Evolutionary conservation across 2,797 vertebrate species (phyloP), one percentile per base, ranked within the genome.

Genomic region (Mionectes olivaceus): DNA sequence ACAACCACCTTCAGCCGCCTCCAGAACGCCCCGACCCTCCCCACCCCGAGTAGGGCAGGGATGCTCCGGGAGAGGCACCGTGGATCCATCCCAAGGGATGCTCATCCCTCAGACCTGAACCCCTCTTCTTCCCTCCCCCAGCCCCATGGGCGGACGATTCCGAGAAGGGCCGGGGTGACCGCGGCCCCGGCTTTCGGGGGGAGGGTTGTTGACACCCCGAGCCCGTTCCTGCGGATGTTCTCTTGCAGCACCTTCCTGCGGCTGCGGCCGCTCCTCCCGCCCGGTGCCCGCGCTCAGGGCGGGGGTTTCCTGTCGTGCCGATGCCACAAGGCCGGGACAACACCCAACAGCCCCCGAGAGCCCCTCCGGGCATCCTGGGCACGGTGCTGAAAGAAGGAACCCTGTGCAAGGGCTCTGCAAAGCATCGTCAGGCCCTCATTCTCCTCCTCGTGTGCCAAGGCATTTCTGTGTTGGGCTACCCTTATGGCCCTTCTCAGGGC

Each of bases 171-270:
- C 7, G 24, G n/a, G 52, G 28, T 22, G 57, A 37, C 8, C 25
- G 7, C 41, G 60, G 21, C 14, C 27, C 25, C 13, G n/a, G 32
- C 3, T 57, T 71, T 46, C 9, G 17, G 21, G 46, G 21, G 50
- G 57, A 44, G 33, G 19, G 18, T 47, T 89, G 52, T 71, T 52
- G 59, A 23, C 52, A 11, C 59, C 80, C 80, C 73, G 65, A 71
- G 46, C 73, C 39, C 65, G 65, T 90, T 78, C 52, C 80, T 83
- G 87, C 87, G 87, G 87, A 78, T 90, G 87, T 65, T 67, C 44
- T 71, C 73, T 90, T 90, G 80, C 80, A 95, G 91, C 89, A 89
- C 80, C 91, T 95, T 95, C 95, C 93, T 93, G 94, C 32, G 18
- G 35, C 90, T 27, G 61, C 84, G 57, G n/a, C 89, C 19, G 79